These are phyloP conservation scores for Presbytis comata DNA, from an alignment of 2,797 vertebrate genomes.

Conservation along the genomic window DNA sequence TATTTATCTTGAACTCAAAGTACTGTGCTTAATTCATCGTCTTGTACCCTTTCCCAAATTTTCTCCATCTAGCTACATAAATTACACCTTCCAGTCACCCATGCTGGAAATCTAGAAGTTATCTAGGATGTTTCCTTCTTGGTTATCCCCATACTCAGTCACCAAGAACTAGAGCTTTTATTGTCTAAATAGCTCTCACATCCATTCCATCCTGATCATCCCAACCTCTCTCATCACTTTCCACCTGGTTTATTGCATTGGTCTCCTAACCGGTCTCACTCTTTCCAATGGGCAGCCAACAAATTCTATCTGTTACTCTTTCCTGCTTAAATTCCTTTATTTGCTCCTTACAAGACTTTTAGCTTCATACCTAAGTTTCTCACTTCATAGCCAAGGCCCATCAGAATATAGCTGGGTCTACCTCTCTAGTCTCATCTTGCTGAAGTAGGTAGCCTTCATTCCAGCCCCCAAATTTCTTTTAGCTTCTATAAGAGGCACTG, in stretches of 20 bases:
- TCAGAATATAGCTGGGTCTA: not conserved
- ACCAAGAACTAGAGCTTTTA: not conserved
- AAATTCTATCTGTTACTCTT: not conserved
- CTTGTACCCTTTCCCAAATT: not conserved
- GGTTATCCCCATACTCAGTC: not conserved
- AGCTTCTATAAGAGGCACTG: not conserved
- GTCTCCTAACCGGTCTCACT: not conserved
- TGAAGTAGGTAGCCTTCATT: not conserved
- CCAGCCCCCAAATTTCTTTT: not conserved
- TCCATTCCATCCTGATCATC: not conserved
- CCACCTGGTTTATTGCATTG: not conserved
- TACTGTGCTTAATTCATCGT: not conserved
- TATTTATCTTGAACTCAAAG: not conserved
- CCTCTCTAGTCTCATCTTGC: not conserved
- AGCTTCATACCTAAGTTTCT: not conserved
- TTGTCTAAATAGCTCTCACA: not conserved
- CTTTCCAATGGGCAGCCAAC: not conserved
- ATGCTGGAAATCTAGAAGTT: not conserved
- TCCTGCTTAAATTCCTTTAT: not conserved
- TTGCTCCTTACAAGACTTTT: not conserved
- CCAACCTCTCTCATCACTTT: not conserved
- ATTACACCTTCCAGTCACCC: not conserved
- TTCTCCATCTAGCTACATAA: not conserved
- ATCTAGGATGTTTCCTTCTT: not conserved
- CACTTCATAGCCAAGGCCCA: not conserved